Conservation (phyloP, 2,888 invertebrate genomes). For the Tachystola acroxantha region DNA sequence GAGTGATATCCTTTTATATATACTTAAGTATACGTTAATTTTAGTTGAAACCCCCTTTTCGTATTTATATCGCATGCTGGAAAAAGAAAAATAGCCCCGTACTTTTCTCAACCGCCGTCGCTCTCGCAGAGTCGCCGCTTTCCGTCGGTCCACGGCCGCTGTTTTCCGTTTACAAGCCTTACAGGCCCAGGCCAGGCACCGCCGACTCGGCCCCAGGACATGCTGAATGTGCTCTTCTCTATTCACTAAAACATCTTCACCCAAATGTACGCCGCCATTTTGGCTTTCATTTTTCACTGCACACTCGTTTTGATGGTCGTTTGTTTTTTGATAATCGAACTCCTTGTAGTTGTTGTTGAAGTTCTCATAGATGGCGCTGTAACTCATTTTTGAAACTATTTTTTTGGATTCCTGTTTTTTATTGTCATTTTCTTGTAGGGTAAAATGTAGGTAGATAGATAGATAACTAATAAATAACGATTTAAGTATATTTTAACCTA, state of each 20-base stretch:
- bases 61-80: too few species aligned
- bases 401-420: too few species aligned
- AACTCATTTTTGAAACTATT: slow-evolving; percentile 48
- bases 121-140: slow-evolving; percentile 98
- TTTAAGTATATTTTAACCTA: too few species aligned
- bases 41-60: too few species aligned
- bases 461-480: too few species aligned
- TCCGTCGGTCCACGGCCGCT: slow-evolving; percentile 95
- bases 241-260: slow-evolving; percentile 20
- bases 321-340: slow-evolving; percentile 38
- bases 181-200: slow-evolving; percentile 97
- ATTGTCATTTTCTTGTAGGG: too few species aligned
- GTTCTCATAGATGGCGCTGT: slow-evolving; percentile 44
- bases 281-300: slow-evolving; percentile 50
- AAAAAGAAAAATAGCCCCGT: too few species aligned
- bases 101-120: slow-evolving; percentile 95
- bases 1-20: too few species aligned
- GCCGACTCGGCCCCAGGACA: slow-evolving; percentile 78
- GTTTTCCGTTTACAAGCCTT: slow-evolving; percentile 98
- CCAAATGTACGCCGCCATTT: slow-evolving; percentile 18
- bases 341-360: slow-evolving; percentile 31
- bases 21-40: too few species aligned
- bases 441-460: too few species aligned
- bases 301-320: slow-evolving; percentile 31
- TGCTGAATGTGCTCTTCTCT: slow-evolving; percentile 61